A percentile compares a stretch with the other conserved stretches of the same genome.
Evolutionary conservation across 2,797 vertebrate species (phyloP).

Genomic region (Phoebastria nigripes): DNA sequence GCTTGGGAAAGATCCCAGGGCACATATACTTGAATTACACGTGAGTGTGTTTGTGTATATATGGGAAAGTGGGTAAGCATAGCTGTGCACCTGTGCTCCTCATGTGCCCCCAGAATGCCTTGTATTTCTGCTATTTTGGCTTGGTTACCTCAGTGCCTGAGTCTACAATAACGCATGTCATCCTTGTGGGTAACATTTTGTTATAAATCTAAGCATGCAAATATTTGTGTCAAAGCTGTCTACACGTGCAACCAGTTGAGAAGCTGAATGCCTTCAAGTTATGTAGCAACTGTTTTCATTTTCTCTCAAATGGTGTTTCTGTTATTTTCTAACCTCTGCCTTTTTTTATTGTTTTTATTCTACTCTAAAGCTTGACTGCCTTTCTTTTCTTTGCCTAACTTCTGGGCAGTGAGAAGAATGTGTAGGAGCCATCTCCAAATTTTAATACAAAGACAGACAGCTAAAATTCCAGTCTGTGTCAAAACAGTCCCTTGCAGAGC

Average conservation of each 20-base stretch:
- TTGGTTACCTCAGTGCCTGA: background rate
- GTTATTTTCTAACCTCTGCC: constrained; percentile 25
- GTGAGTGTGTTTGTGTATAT: background rate
- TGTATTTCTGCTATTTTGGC: constrained; percentile 1
- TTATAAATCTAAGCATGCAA: constrained; percentile 38
- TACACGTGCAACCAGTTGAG: constrained; percentile 6
- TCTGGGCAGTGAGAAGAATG: background rate
- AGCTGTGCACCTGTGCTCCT: background rate
- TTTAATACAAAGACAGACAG: constrained; percentile 23
- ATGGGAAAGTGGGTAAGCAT: background rate
- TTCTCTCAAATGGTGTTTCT: constrained; percentile 14
- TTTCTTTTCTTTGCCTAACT: constrained; percentile 14
- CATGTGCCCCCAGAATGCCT: background rate
- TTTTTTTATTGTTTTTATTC: constrained; percentile 20
- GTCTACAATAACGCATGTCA: background rate
- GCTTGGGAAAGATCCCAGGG: background rate
- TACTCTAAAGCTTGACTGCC: background rate
- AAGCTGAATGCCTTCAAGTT: constrained; percentile 49
- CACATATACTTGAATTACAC: background rate
- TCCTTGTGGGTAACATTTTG: background rate
- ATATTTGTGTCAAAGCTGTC: constrained; percentile 55
- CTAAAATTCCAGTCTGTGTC: constrained; percentile 9
- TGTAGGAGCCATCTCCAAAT: background rate
- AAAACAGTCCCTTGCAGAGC: constrained; percentile 23
- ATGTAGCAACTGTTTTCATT: constrained; percentile 48